Percentiles rank a stretch among this genome's conserved stretches.
phyloP scores from a whole-genome alignment of 2,113 vertebrate genomes.

The Ondatra zibethicus region DNA sequence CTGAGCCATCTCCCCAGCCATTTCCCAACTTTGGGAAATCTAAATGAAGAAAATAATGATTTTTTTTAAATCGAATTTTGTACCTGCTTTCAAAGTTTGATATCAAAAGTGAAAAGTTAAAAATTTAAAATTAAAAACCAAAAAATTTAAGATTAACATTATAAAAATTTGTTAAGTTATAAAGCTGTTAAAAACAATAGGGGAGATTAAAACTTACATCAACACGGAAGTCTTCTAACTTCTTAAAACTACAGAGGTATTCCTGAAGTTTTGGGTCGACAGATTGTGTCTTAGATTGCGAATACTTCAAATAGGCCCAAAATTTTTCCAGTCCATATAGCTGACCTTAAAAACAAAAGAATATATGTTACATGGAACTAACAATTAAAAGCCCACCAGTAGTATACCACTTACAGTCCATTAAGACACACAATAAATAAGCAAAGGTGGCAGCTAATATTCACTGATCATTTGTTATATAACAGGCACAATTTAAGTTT shows the following conservation, averaged over 20 bases:
- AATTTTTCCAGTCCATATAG: conserved; percentile 99
- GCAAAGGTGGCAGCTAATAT: conserved; percentile 11
- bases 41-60: conserved; percentile 23
- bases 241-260: conserved; percentile 94
- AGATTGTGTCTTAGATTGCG: conserved; percentile 90
- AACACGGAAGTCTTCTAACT: conserved; percentile 97
- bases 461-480: background rate
- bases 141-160: background rate
- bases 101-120: conserved; percentile 47
- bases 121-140: conserved; percentile 9
- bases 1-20: background rate
- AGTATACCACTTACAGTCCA: conserved; percentile 12
- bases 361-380: conserved; percentile 45
- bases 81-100: conserved; percentile 36
- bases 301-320: conserved; percentile 98
- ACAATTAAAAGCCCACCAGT: background rate
- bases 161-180: background rate
- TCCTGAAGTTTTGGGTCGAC: conserved; percentile 94
- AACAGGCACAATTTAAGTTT: background rate
- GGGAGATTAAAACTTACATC: conserved; percentile 89
- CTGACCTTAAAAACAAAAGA: conserved; percentile 89
- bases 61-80: background rate
- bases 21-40: background rate
- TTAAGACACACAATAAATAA: background rate
- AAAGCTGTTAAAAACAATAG: conserved; percentile 33